Conservation (phyloP, 2,797 vertebrate species). For the Gambelia wislizenii region DNA sequence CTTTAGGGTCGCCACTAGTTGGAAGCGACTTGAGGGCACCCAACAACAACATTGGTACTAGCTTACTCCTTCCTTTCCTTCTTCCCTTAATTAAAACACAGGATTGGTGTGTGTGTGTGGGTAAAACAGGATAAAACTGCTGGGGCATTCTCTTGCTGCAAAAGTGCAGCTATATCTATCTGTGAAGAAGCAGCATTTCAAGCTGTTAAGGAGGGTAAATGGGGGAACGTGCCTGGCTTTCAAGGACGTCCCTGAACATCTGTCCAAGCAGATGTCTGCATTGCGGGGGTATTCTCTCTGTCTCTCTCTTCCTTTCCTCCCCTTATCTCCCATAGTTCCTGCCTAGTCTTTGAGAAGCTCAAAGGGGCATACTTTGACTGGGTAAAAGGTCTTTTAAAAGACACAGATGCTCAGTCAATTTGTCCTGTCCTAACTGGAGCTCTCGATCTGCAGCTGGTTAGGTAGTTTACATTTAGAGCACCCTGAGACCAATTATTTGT, state of each 20-base stretch:
- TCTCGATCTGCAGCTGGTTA: neutral
- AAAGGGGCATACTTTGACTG: neutral
- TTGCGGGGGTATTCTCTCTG: neutral
- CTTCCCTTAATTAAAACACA: neutral
- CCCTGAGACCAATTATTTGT: neutral
- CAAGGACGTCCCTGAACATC: neutral
- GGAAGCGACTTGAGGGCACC: too few species aligned
- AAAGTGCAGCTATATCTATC: neutral
- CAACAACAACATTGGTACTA: neutral
- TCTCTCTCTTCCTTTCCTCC: neutral
- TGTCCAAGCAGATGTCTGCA: neutral
- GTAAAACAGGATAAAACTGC: neutral
- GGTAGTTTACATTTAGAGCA: neutral
- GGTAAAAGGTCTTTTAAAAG: neutral
- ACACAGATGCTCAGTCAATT: too few species aligned
- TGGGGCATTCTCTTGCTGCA: neutral
- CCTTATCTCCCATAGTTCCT: neutral
- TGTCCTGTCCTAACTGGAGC: accelerated
- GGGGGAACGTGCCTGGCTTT: neutral
- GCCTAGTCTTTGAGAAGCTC: neutral
- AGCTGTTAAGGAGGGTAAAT: too few species aligned
- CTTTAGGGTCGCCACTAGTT: too few species aligned
- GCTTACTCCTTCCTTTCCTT: neutral
- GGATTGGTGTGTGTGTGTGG: too few species aligned
- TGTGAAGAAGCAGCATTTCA: neutral